Percentiles rank a stretch among this genome's conserved stretches.
Conservation (phyloP, 2,797 vertebrate species). For the Lycodopsis pacificus region DNA sequence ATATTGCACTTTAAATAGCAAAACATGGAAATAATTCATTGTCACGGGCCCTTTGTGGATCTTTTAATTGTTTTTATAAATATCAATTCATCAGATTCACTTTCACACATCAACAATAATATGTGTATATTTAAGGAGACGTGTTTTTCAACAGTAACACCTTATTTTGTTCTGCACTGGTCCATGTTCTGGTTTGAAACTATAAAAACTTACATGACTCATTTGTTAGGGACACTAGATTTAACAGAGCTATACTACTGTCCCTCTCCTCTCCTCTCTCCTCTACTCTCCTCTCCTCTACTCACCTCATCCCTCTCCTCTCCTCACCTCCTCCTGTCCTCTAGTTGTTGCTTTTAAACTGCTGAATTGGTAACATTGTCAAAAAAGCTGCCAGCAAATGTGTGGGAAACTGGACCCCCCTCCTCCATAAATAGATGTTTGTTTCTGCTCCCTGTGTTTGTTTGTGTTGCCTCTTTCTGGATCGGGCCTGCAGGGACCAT, state of each 20-base stretch:
- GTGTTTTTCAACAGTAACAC: not conserved
- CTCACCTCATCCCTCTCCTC: not conserved
- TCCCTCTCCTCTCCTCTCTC: not conserved
- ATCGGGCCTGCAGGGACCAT: conserved; percentile 75
- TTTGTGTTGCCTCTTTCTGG: conserved; percentile 78
- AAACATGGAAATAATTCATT: not conserved
- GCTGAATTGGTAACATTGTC: conserved; percentile 78
- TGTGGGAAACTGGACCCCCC: conserved; percentile 75
- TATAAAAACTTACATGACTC: not conserved
- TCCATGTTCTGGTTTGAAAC: not conserved
- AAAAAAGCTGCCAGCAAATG: conserved; percentile 66
- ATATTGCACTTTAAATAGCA: not conserved
- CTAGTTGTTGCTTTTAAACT: conserved; percentile 71
- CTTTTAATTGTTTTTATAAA: not conserved
- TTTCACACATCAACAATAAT: not conserved
- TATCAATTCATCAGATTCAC: not conserved
- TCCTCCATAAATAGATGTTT: conserved; percentile 82
- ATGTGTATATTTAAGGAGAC: not conserved
- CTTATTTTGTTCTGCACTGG: not conserved
- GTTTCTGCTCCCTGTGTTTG: conserved; percentile 80
- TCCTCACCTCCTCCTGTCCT: not conserved
- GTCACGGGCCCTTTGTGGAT: not conserved
- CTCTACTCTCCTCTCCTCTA: not conserved
- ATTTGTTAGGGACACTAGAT: not conserved
- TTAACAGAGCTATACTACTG: not conserved